Evolutionary conservation across 2,888 invertebrate genomes (phyloP).

Genomic region (Lasioglossum lativentre): DNA sequence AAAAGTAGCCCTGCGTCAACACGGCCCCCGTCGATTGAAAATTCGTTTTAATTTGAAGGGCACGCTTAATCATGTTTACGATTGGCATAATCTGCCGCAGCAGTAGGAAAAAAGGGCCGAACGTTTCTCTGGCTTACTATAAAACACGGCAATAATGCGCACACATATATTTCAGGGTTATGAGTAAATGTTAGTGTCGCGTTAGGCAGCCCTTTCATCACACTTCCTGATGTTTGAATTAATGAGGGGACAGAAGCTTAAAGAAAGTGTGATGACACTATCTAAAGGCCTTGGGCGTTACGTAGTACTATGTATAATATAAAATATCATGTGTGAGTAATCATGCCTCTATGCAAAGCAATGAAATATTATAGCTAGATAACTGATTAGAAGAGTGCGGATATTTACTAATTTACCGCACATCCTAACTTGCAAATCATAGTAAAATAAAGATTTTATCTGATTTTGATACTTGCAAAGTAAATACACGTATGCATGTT

Average conservation of each 20-base stretch:
- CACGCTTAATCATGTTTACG: slow-evolving; percentile 22
- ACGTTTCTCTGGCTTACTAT: not conserved
- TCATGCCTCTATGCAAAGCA: not conserved
- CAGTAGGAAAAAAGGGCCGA: not conserved
- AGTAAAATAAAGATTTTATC: no score
- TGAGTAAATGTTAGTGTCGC: not conserved
- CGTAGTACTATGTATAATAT: not conserved
- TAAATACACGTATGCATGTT: no score
- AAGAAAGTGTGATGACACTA: not conserved
- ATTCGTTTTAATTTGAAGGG: not conserved
- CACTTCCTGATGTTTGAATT: not conserved
- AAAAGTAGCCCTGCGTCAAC: slow-evolving; percentile 28
- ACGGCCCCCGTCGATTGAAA: slow-evolving; percentile 12
- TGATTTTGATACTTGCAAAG: no score
- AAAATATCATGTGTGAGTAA: not conserved
- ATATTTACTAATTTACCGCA: not conserved
- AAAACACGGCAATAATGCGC: not conserved
- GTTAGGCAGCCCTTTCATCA: not conserved
- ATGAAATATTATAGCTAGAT: not conserved
- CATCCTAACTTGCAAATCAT: no score
- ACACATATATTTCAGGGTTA: not conserved
- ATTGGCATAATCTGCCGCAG: slow-evolving; percentile 13
- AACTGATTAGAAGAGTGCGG: not conserved
- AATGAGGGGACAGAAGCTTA: not conserved
- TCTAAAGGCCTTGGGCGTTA: not conserved